phyloP scores from a whole-genome alignment of 2,113 vertebrate species.

The Carollia perspicillata region DNA sequence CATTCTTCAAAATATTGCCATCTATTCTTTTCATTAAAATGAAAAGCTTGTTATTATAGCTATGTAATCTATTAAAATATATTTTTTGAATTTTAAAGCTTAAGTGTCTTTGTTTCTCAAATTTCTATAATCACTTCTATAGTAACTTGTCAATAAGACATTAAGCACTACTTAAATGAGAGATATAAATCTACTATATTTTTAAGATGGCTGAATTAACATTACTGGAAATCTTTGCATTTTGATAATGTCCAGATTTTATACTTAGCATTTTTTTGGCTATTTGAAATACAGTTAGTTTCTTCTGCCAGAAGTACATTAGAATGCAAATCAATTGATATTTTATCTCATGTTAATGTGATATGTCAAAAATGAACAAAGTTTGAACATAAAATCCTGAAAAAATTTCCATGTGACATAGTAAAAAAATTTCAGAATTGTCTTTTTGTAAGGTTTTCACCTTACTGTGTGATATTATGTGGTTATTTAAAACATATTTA shows the following conservation, averaged over 20 bases:
- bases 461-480: not conserved
- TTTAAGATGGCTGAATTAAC: constrained; percentile 8
- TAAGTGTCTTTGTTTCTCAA: not conserved
- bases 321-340: constrained; percentile 57
- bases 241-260: constrained; percentile 25
- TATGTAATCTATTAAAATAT: not conserved
- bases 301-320: constrained; percentile 45
- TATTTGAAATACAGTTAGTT: constrained; percentile 47
- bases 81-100: constrained; percentile 17
- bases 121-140: not conserved
- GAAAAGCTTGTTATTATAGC: not conserved
- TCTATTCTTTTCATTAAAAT: not conserved
- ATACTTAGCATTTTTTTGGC: not conserved
- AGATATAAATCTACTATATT: not conserved
- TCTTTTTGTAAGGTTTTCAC: not conserved
- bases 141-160: not conserved
- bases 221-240: constrained; percentile 52
- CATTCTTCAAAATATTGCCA: not conserved
- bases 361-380: constrained; percentile 36
- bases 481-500: not conserved
- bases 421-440: not conserved
- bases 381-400: constrained; percentile 6
- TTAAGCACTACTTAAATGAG: constrained; percentile 6
- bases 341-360: constrained; percentile 41
- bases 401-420: not conserved